These are phyloP conservation scores for Oppia nitens DNA, from an alignment of 1,140 invertebrate species.

Conservation along the genomic window DNA sequence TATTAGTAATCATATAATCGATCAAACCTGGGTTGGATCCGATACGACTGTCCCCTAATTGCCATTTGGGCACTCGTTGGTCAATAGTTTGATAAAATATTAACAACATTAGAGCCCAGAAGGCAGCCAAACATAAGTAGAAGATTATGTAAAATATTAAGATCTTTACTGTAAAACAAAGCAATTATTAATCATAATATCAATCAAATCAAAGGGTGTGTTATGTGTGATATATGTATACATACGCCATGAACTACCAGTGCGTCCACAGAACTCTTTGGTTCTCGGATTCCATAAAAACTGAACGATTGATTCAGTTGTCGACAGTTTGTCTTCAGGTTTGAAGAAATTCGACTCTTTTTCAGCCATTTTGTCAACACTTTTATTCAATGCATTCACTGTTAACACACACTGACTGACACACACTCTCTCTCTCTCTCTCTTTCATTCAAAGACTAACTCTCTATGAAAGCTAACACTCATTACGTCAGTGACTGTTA, in stretches of 20 bases:
- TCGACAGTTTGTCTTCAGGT: slow-evolving; percentile 22
- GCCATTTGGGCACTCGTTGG: slow-evolving; percentile 63
- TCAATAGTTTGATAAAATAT: slow-evolving; percentile 87
- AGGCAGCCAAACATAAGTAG: slow-evolving; percentile 61
- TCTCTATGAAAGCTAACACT: too few species aligned
- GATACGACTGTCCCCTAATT: slow-evolving; percentile 60
- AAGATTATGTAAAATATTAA: slow-evolving; percentile 83
- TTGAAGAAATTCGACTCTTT: slow-evolving; percentile 15
- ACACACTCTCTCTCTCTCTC: too few species aligned
- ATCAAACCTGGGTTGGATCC: slow-evolving; percentile 62
- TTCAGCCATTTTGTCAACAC: slow-evolving; percentile 14
- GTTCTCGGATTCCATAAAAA: slow-evolving; percentile 78
- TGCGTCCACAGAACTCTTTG: slow-evolving; percentile 65
- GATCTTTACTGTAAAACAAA: slow-evolving; percentile 59
- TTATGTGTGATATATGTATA: slow-evolving; percentile 20
- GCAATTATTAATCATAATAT: slow-evolving; percentile 8
- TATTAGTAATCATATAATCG: background rate
- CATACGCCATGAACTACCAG: slow-evolving; percentile 78
- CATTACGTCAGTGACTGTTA: too few species aligned
- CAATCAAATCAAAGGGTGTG: background rate
- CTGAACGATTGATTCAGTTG: slow-evolving; percentile 62
- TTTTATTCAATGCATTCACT: background rate
- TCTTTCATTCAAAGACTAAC: too few species aligned
- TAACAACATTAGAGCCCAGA: slow-evolving; percentile 75
- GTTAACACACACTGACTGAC: too few species aligned